Evolutionary conservation across 2,888 invertebrate species (phyloP).

Genomic region (Cryptocheilus praepositus): DNA sequence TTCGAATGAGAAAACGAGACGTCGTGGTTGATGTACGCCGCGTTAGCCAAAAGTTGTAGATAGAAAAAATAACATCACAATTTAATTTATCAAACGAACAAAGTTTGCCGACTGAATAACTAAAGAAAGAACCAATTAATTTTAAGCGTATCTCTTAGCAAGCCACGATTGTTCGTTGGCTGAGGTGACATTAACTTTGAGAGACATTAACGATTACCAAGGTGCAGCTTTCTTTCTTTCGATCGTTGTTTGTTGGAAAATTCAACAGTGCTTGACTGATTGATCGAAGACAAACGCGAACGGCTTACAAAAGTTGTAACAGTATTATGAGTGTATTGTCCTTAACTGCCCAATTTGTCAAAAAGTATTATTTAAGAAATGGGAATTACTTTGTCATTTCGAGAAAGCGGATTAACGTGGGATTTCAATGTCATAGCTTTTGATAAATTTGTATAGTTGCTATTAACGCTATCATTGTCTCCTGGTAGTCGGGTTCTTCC

Average conservation of each 20-base stretch:
- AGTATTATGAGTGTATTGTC: too few species aligned
- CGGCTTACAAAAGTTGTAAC: too few species aligned
- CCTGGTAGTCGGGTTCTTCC: too few species aligned
- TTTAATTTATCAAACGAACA: slow-evolving; percentile 32
- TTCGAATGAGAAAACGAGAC: background rate
- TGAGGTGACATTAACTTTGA: too few species aligned
- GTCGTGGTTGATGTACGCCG: background rate
- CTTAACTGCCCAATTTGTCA: too few species aligned
- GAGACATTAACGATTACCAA: background rate
- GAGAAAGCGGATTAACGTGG: too few species aligned
- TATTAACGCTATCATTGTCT: background rate
- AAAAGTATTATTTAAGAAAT: too few species aligned
- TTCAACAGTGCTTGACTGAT: too few species aligned
- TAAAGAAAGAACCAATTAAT: slow-evolving; percentile 31
- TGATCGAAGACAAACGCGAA: too few species aligned
- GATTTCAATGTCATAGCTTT: too few species aligned
- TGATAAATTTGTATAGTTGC: background rate
- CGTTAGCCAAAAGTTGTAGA: slow-evolving; percentile 26
- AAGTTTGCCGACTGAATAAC: slow-evolving; percentile 33
- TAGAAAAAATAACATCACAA: slow-evolving; percentile 27
- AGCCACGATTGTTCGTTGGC: background rate
- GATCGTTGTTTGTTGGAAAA: background rate
- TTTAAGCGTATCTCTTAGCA: slow-evolving; percentile 22
- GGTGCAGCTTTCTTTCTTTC: slow-evolving; percentile 10
- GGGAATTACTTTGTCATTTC: too few species aligned